phyloP scores from a whole-genome alignment of 2,113 vertebrate genomes.

The Castor canadensis region DNA sequence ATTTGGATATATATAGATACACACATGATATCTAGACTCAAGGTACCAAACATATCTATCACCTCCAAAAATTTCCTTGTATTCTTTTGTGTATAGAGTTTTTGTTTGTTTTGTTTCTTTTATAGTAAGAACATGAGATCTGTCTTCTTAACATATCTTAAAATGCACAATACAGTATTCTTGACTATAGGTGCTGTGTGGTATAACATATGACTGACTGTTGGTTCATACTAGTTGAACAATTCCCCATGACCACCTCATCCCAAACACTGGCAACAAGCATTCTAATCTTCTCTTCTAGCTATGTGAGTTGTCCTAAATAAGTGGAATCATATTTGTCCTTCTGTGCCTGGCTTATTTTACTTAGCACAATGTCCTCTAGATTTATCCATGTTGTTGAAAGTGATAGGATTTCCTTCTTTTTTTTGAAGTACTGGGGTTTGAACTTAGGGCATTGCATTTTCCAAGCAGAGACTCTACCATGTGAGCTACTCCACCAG shows the following conservation, averaged over 20 bases:
- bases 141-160: neutral
- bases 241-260: neutral
- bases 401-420: too few relatives aligned
- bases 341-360: neutral
- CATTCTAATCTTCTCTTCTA: neutral
- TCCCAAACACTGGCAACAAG: neutral
- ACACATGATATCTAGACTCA: neutral
- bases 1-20: neutral
- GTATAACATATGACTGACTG: neutral
- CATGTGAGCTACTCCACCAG: too few relatives aligned
- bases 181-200: neutral
- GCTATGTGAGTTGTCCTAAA: neutral
- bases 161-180: neutral
- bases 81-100: neutral
- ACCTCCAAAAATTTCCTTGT: neutral
- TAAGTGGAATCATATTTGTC: neutral
- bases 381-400: too few relatives aligned
- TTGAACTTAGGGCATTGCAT: too few relatives aligned
- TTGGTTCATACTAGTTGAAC: neutral
- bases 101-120: neutral
- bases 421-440: too few relatives aligned
- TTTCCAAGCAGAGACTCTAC: too few relatives aligned
- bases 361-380: too few relatives aligned
- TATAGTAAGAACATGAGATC: neutral
- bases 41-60: neutral